A percentile compares a stretch with the other conserved stretches of the same genome.
phyloP scores from a whole-genome alignment of 1,140 invertebrate genomes.

The Caligus rogercresseyi region DNA sequence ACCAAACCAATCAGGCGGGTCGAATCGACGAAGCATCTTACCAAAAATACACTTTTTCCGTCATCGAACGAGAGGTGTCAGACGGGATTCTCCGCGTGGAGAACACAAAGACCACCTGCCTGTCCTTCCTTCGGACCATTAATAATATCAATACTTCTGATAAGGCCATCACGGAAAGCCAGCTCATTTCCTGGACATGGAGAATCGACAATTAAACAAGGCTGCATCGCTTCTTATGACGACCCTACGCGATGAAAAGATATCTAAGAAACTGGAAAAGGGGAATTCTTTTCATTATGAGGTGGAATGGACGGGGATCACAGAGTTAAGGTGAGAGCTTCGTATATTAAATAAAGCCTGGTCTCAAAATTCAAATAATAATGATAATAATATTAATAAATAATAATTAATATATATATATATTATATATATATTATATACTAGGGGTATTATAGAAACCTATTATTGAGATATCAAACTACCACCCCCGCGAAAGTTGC shows the following conservation, averaged over 20 bases:
- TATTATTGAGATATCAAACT: no score
- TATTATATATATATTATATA: no score
- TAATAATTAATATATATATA: no score
- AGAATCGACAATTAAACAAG: neutral
- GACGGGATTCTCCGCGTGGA: neutral
- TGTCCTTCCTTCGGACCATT: conserved; percentile 12
- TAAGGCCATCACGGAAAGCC: conserved; percentile 1
- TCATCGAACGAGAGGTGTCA: conserved; percentile 3
- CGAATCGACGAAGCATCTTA: neutral
- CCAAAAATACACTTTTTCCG: neutral
- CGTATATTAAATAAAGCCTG: neutral
- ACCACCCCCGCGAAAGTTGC: no score
- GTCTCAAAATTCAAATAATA: no score
- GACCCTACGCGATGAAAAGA: neutral
- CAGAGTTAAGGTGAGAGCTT: neutral
- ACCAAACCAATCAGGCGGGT: neutral
- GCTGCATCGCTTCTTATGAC: neutral
- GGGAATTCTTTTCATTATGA: neutral
- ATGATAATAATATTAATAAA: no score
- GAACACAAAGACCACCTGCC: neutral
- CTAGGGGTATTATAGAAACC: no score
- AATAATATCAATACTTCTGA: conserved; percentile 8
- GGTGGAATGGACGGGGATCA: neutral
- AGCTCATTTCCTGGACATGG: neutral
- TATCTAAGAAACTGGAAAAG: neutral